phyloP scores from a whole-genome alignment of 1,140 invertebrate species.

The Palaemon carinicauda region DNA sequence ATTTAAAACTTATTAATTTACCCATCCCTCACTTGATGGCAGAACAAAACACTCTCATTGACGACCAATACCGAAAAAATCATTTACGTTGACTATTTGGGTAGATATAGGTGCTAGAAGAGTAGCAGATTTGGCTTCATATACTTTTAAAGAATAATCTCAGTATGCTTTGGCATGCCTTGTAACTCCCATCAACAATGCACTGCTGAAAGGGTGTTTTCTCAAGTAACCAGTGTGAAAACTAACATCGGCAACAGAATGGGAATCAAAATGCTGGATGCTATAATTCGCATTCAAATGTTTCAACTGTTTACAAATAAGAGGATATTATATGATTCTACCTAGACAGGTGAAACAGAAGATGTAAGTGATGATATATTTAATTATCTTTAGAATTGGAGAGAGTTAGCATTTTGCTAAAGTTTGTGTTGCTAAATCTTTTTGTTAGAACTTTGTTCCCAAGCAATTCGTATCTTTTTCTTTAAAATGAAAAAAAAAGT shows the following conservation, averaged over 20 bases:
- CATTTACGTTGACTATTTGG: constrained; percentile 17
- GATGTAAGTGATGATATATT: not conserved
- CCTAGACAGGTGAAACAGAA: not conserved
- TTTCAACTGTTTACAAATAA: not conserved
- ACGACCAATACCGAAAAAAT: constrained; percentile 21
- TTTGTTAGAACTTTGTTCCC: too few relatives aligned
- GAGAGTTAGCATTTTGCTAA: too few relatives aligned
- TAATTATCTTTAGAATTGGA: not conserved
- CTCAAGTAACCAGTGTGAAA: constrained; percentile 20
- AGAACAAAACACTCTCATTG: not conserved
- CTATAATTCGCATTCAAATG: constrained; percentile 20
- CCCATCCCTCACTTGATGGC: constrained; percentile 10
- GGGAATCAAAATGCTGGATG: constrained; percentile 24
- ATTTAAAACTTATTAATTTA: constrained; percentile 3
- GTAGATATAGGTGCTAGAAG: constrained; percentile 19
- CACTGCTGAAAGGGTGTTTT: constrained; percentile 16
- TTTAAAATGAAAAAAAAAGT: too few relatives aligned
- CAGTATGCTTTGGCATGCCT: constrained; percentile 22
- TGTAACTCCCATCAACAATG: constrained; percentile 17
- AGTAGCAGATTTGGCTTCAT: not conserved
- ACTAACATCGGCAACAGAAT: constrained; percentile 3
- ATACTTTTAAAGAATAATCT: constrained; percentile 11
- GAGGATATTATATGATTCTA: not conserved
- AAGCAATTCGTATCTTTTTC: too few relatives aligned
- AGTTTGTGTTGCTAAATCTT: too few relatives aligned